A percentile compares a stretch with the other conserved stretches of the same genome.
Conservation (phyloP, 2,888 invertebrate species). For the Athalia rosae region DNA sequence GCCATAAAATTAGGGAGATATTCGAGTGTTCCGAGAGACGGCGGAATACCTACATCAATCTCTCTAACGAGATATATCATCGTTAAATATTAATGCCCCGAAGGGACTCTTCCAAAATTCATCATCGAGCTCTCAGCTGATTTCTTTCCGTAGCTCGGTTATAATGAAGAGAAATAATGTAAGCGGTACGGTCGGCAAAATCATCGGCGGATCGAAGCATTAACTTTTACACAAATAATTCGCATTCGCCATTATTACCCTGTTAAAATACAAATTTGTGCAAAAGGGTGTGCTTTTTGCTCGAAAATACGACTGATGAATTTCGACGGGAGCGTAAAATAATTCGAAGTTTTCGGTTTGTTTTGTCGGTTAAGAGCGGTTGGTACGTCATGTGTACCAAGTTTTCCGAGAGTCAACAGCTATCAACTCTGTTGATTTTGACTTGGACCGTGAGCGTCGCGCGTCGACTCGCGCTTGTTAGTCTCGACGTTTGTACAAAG, state of each 20-base stretch:
- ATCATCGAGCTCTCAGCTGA: not conserved
- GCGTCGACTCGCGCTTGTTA: too few species aligned
- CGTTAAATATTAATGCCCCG: not conserved
- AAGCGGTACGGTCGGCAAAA: too few species aligned
- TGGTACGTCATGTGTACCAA: not conserved
- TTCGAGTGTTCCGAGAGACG: not conserved
- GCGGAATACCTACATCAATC: constrained; percentile 2
- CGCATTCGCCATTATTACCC: not conserved
- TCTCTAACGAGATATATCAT: not conserved
- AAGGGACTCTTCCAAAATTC: not conserved
- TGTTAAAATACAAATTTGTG: too few species aligned
- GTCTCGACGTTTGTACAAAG: not conserved
- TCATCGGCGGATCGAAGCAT: too few species aligned
- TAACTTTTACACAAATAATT: not conserved
- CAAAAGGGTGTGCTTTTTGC: not conserved
- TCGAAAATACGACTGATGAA: not conserved
- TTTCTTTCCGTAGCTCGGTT: not conserved
- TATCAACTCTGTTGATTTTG: constrained; percentile 39
- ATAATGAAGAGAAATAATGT: too few species aligned
- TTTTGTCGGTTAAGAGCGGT: constrained; percentile 3
- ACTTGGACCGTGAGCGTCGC: constrained; percentile 14
- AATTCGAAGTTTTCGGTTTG: constrained; percentile 15
- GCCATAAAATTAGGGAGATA: not conserved
- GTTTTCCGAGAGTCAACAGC: constrained; percentile 26
- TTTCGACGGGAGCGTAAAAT: constrained; percentile 6